Conservation (phyloP, 2,113 vertebrate species). For the Thymallus thymallus region DNA sequence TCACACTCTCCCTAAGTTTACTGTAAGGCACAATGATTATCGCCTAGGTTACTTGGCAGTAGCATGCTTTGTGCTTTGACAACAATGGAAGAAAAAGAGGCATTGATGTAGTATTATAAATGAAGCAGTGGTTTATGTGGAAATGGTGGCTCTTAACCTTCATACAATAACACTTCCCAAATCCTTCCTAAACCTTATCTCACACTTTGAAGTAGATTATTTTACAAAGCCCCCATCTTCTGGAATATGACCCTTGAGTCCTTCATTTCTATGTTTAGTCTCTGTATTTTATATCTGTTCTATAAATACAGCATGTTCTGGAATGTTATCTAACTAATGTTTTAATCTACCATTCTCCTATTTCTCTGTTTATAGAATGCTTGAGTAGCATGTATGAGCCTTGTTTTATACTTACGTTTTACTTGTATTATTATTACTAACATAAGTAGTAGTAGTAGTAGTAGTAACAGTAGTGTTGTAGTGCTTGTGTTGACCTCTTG, state of each 20-base stretch:
- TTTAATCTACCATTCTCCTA: too few species aligned
- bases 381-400: too few species aligned
- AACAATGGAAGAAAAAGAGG: constrained; percentile 12
- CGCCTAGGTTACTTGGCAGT: constrained; percentile 46
- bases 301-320: too few species aligned
- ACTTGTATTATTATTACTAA: too few species aligned
- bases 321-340: too few species aligned
- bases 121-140: neutral
- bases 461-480: too few species aligned
- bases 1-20: constrained; percentile 5
- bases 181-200: neutral
- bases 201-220: neutral
- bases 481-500: too few species aligned
- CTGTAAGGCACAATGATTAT: constrained; percentile 42
- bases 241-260: neutral
- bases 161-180: neutral
- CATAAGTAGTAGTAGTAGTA: too few species aligned
- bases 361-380: too few species aligned
- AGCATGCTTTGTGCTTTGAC: constrained; percentile 26
- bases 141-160: neutral
- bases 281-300: too few species aligned
- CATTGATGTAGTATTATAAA: neutral
- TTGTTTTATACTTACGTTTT: too few species aligned
- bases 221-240: neutral
- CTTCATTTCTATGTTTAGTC: too few species aligned